Conservation (phyloP, 2,797 vertebrate genomes). For the Onychomys leucogaster region DNA sequence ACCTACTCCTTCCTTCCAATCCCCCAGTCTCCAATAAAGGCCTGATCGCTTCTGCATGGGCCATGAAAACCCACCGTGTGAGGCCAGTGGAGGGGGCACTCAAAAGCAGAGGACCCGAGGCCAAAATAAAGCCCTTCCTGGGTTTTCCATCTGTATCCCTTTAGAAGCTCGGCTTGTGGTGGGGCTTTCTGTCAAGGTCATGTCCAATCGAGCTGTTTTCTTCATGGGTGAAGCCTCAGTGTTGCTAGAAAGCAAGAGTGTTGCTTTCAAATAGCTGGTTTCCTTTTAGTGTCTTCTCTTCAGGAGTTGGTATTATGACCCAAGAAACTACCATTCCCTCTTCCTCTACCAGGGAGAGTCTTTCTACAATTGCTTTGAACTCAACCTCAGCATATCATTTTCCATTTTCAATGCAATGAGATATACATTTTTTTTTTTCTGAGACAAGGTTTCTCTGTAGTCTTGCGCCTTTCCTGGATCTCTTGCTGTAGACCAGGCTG, state of each 20-base stretch:
- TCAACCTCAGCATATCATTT: background rate
- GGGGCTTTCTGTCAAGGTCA: accelerated
- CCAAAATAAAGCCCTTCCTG: background rate
- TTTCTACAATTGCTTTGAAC: background rate
- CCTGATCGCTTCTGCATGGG: accelerated
- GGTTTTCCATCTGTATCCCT: background rate
- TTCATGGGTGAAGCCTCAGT: background rate
- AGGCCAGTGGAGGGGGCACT: background rate
- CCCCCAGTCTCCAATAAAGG: background rate
- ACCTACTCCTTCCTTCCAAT: background rate
- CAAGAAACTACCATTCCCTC: background rate
- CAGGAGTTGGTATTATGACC: background rate
- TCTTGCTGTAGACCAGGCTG: too few relatives aligned
- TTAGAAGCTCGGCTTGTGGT: background rate
- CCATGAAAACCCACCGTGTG: accelerated
- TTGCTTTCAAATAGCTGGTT: background rate
- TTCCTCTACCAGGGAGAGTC: background rate
- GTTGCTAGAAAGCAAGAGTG: background rate
- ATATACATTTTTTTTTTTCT: background rate
- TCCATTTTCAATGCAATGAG: background rate
- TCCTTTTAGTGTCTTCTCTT: background rate
- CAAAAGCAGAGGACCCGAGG: background rate
- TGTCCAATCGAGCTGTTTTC: background rate
- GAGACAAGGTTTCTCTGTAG: too few relatives aligned
- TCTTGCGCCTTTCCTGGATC: too few relatives aligned